Evolutionary conservation across 2,888 invertebrate species (phyloP).

Genomic region (Pseudanteris insignis): DNA sequence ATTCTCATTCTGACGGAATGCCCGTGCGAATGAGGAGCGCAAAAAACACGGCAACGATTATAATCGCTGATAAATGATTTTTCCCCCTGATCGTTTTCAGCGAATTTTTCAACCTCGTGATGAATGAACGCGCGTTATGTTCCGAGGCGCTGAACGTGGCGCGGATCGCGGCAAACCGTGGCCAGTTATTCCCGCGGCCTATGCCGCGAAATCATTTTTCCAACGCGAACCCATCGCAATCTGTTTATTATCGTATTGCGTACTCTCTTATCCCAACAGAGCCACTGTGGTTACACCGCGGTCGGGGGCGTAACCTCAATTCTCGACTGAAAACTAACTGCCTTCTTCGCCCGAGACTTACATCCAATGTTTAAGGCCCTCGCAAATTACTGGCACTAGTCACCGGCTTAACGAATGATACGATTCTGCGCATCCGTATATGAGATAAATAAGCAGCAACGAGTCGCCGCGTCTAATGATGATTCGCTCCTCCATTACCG

Average conservation of each 20-base stretch:
- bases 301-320: conserved; percentile 41
- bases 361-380: conserved; percentile 27
- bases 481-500: conserved; percentile 17
- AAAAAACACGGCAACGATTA: conserved; percentile 17
- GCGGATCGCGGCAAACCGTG: conserved; percentile 16
- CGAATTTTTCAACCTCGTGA: conserved; percentile 17
- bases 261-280: conserved; percentile 20
- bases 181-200: conserved; percentile 22
- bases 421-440: conserved; percentile 12
- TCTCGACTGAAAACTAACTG: conserved; percentile 30
- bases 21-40: not conserved
- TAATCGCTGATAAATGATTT: conserved; percentile 30
- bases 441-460: conserved; percentile 22
- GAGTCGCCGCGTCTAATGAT: conserved; percentile 27
- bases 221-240: conserved; percentile 32
- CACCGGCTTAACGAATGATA: conserved; percentile 22
- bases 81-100: conserved; percentile 15
- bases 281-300: conserved; percentile 41
- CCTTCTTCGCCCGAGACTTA: conserved; percentile 30
- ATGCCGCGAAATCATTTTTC: conserved; percentile 29
- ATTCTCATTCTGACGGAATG: conserved; percentile 19
- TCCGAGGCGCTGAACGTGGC: conserved; percentile 11
- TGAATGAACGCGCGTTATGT: conserved; percentile 18
- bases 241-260: conserved; percentile 37
- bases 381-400: conserved; percentile 21